A percentile compares a stretch with the other conserved stretches of the same genome.
phyloP scores from a whole-genome alignment of 2,113 vertebrate genomes.

The Clarias batrachus region DNA sequence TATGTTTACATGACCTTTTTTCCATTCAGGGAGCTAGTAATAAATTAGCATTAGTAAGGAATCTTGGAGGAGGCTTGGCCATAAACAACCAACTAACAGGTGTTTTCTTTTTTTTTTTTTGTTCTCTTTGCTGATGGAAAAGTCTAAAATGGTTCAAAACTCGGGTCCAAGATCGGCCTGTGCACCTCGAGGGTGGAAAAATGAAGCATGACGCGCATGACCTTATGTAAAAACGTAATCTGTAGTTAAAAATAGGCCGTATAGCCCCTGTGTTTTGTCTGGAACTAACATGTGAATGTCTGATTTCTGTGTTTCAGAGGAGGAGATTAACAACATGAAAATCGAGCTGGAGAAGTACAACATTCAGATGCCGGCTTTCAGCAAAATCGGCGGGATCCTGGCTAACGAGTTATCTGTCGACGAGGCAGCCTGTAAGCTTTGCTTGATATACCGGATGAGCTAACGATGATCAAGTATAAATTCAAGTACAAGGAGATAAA shows the following conservation, averaged over 20 bases:
- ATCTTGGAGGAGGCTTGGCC: not conserved
- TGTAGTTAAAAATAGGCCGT: not conserved
- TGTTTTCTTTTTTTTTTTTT: not conserved
- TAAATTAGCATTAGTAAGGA: not conserved
- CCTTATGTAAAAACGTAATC: not conserved
- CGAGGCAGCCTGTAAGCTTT: constrained; percentile 88
- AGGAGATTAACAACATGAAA: constrained; percentile 99
- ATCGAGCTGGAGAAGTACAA: constrained; percentile 96
- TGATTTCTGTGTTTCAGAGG: constrained; percentile 73
- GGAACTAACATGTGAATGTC: not conserved
- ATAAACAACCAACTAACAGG: not conserved
- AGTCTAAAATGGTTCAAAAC: not conserved
- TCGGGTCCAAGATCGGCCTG: not conserved
- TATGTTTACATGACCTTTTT: not conserved
- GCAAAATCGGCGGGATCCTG: constrained; percentile 98
- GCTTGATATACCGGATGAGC: not conserved
- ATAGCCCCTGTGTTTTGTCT: not conserved
- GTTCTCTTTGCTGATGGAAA: not conserved
- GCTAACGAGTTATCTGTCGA: constrained; percentile 97
- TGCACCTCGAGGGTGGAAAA: not conserved
- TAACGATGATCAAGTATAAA: not conserved
- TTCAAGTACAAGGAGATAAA: not conserved
- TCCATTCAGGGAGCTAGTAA: not conserved
- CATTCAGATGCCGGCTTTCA: constrained; percentile 99
- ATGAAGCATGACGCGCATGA: not conserved